phyloP scores from a whole-genome alignment of 1,140 invertebrate genomes.

The Leptopilina clavipes region DNA sequence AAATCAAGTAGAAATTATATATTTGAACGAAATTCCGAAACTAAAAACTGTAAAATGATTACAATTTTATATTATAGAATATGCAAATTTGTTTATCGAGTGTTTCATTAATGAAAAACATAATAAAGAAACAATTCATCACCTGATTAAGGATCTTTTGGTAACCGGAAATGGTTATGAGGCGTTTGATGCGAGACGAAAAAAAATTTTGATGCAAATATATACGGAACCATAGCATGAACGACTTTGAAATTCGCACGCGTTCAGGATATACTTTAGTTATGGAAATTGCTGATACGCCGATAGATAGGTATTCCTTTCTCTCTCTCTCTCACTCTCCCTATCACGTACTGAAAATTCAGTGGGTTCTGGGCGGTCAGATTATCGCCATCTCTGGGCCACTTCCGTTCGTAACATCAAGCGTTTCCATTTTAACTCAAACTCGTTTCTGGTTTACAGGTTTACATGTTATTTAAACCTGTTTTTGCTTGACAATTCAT shows the following conservation, averaged over 20 bases:
- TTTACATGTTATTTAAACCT: constrained; percentile 12
- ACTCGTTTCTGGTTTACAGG: constrained; percentile 6
- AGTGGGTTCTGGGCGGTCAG: constrained; percentile 2
- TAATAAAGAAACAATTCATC: neutral
- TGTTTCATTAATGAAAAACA: neutral
- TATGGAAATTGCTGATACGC: constrained; percentile 23
- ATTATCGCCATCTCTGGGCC: constrained; percentile 26
- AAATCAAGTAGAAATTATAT: too few species aligned
- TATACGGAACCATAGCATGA: neutral
- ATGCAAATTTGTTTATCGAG: too few species aligned
- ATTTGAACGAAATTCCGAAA: too few species aligned
- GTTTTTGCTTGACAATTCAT: constrained; percentile 15
- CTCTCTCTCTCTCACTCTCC: too few species aligned
- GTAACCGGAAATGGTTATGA: neutral
- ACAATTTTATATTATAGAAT: too few species aligned
- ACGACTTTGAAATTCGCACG: constrained; percentile 15
- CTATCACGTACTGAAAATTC: neutral
- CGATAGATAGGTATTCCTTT: neutral
- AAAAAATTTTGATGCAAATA: neutral
- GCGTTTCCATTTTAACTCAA: constrained; percentile 8
- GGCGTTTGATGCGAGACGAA: neutral
- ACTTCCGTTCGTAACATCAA: constrained; percentile 29
- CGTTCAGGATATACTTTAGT: constrained; percentile 19
- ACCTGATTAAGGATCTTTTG: neutral
- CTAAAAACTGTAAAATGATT: too few species aligned